Evolutionary conservation across 2,797 vertebrate species (phyloP).

Genomic region (Vultur gryphus): DNA sequence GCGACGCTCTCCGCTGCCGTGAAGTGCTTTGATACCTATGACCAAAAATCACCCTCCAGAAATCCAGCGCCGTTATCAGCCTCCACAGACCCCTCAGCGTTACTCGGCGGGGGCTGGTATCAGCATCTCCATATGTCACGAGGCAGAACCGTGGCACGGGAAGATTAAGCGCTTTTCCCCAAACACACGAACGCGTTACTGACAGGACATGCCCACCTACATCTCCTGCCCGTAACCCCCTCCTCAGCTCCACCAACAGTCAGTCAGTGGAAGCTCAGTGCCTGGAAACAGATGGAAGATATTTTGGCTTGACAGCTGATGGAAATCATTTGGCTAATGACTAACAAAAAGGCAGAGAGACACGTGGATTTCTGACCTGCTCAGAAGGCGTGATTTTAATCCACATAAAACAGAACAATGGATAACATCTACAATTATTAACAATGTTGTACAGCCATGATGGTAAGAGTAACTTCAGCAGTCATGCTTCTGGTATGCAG

Average conservation of each 20-base stretch:
- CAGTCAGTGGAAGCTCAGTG: not conserved
- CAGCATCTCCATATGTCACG: rapidly evolving
- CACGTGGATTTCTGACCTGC: not conserved
- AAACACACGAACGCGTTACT: rapidly evolving
- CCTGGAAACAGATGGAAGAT: not conserved
- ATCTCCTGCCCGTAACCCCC: not conserved
- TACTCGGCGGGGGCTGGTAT: rapidly evolving
- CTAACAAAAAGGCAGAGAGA: not conserved
- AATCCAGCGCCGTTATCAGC: not conserved
- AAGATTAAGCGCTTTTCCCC: not conserved
- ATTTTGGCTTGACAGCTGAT: not conserved
- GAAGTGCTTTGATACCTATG: rapidly evolving
- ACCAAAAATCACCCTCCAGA: not conserved
- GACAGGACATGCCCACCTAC: not conserved
- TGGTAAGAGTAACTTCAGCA: not conserved
- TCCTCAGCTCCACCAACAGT: not conserved
- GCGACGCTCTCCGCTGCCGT: rapidly evolving
- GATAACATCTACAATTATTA: not conserved
- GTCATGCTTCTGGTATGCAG: no score
- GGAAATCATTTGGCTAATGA: not conserved
- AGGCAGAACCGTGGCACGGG: not conserved
- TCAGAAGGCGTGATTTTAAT: not conserved
- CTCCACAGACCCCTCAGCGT: not conserved
- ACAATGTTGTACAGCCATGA: rapidly evolving
- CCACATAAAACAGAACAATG: not conserved